Percentiles rank a stretch among this genome's conserved stretches.
Evolutionary conservation across 2,888 invertebrate genomes (phyloP).

Genomic region (Cerastoderma edule): DNA sequence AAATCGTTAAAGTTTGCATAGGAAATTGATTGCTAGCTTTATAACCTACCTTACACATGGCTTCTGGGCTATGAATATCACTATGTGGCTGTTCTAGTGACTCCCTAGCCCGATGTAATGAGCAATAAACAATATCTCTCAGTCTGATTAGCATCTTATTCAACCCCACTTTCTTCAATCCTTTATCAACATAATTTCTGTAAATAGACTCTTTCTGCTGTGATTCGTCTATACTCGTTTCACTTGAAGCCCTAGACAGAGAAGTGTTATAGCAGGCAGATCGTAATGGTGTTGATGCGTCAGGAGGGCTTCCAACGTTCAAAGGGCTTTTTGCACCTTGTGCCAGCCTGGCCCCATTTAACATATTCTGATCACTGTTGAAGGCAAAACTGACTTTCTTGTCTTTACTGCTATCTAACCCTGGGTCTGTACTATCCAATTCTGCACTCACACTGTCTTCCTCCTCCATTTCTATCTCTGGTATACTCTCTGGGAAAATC

Average conservation of each 20-base stretch:
- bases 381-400: slow-evolving; percentile 55
- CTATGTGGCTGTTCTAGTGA: slow-evolving; percentile 71
- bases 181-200: slow-evolving; percentile 93
- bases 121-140: slow-evolving; percentile 85
- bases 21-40: too few relatives aligned
- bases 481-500: slow-evolving; percentile 62
- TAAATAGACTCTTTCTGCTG: slow-evolving; percentile 70
- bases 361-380: slow-evolving; percentile 48
- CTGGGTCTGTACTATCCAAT: slow-evolving; percentile 25
- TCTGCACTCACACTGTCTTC: slow-evolving; percentile 46
- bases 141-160: slow-evolving; percentile 91
- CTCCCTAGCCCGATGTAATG: slow-evolving; percentile 79
- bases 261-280: slow-evolving; percentile 52
- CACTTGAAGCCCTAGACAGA: slow-evolving; percentile 77
- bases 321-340: slow-evolving; percentile 63
- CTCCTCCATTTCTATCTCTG: slow-evolving; percentile 64
- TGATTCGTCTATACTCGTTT: slow-evolving; percentile 77
- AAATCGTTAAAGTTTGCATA: too few relatives aligned
- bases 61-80: slow-evolving; percentile 10
- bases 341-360: not conserved
- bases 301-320: slow-evolving; percentile 58
- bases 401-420: slow-evolving; percentile 18
- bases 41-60: slow-evolving; percentile 15
- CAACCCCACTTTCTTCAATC: slow-evolving; percentile 93
- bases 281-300: slow-evolving; percentile 70